Percentiles rank a stretch among this genome's conserved stretches.
Evolutionary conservation across 2,888 invertebrate species (phyloP).

Genomic region (Nymphalis polychloros): DNA sequence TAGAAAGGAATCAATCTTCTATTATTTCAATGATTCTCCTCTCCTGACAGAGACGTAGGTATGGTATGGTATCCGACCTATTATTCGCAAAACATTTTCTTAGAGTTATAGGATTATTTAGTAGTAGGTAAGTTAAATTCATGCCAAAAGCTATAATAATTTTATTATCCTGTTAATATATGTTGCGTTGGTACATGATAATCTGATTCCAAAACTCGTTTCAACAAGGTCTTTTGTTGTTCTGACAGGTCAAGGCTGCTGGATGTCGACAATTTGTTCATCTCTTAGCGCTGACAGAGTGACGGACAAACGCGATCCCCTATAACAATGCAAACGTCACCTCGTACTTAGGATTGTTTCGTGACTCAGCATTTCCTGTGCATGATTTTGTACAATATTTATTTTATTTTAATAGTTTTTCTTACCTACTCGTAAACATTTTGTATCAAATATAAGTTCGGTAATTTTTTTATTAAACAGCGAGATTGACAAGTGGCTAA

Average conservation of each 20-base stretch:
- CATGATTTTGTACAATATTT: background rate
- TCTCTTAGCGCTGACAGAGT: constrained; percentile 40
- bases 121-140: background rate
- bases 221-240: constrained; percentile 37
- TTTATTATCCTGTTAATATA: constrained; percentile 32
- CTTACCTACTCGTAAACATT: too few relatives aligned
- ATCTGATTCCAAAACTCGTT: constrained; percentile 35
- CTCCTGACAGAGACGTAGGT: too few relatives aligned
- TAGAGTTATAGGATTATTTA: background rate
- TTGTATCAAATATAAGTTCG: too few relatives aligned
- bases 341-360: constrained; percentile 20
- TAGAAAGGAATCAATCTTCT: too few relatives aligned
- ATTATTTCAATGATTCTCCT: too few relatives aligned
- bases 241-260: constrained; percentile 49
- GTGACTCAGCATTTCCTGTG: constrained; percentile 15
- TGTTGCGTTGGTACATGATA: constrained; percentile 25
- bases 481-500: too few relatives aligned
- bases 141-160: constrained; percentile 21
- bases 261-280: constrained; percentile 47
- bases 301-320: constrained; percentile 41
- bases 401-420: background rate
- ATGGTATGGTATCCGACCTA: too few relatives aligned
- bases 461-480: too few relatives aligned
- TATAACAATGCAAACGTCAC: constrained; percentile 36
- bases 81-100: too few relatives aligned